These are phyloP conservation scores for Xanthostigma xanthostigma DNA, from an alignment of 2,888 invertebrate genomes.

Conservation along the genomic window DNA sequence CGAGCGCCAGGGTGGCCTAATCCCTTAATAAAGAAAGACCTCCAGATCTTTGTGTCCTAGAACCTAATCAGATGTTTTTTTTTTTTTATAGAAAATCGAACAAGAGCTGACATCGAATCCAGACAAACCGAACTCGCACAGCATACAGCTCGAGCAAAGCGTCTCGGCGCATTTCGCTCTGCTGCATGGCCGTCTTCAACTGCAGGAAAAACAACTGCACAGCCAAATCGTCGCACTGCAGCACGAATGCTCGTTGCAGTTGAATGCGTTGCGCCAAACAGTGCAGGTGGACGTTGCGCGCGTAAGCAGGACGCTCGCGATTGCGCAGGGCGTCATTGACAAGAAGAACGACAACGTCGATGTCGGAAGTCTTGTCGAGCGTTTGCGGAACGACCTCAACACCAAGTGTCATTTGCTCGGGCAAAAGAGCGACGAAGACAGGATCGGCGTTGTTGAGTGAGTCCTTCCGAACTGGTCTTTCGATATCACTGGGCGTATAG, in stretches of 20 bases:
- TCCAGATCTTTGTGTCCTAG: too few species aligned
- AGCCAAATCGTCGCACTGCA: constrained; percentile 24
- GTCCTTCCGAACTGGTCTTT: too few species aligned
- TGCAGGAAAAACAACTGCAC: constrained; percentile 32
- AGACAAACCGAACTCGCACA: too few species aligned
- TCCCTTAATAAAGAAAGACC: too few species aligned
- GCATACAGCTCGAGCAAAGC: constrained; percentile 10
- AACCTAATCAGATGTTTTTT: background rate
- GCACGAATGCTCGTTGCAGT: constrained; percentile 10
- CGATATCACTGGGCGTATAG: too few species aligned
- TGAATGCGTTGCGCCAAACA: constrained; percentile 3
- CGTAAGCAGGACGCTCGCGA: background rate
- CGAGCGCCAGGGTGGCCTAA: too few species aligned
- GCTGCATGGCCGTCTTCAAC: constrained; percentile 35
- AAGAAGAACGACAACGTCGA: background rate
- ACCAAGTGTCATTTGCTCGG: too few species aligned
- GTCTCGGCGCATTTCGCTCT: constrained; percentile 37
- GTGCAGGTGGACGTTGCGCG: constrained; percentile 3
- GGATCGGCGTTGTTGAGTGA: too few species aligned
- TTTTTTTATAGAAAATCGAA: constrained; percentile 15
- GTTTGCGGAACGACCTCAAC: background rate
- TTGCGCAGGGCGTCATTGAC: background rate
- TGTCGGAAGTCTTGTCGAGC: constrained; percentile 2
- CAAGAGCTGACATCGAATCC: background rate
- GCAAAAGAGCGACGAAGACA: too few species aligned